Percentiles rank a stretch among this genome's conserved stretches.
phyloP scores from a whole-genome alignment of 2,888 invertebrate genomes.

The Cryptocephalus moraei region DNA sequence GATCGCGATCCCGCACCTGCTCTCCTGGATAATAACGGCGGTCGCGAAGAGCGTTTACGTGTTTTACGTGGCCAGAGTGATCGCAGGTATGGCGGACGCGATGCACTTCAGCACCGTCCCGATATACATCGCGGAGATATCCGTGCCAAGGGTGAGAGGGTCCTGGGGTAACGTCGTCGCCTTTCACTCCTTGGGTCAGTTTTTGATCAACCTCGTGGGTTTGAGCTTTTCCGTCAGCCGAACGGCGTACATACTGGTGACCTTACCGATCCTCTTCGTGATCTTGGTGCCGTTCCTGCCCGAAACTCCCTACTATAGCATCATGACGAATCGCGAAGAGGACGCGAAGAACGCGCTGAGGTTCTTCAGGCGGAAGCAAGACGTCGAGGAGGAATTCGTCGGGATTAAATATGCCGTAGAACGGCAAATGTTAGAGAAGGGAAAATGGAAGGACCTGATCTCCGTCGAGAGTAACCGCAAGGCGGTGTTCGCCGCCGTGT shows the following conservation, averaged over 20 bases:
- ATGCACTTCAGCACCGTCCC: slow-evolving; percentile 22
- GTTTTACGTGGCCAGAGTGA: slow-evolving; percentile 25
- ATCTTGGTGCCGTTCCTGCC: slow-evolving; percentile 48
- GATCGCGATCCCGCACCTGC: slow-evolving; percentile 21
- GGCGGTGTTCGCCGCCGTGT: slow-evolving; percentile 19
- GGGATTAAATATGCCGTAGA: slow-evolving; percentile 17
- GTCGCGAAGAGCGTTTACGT: slow-evolving; percentile 20
- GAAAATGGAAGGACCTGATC: slow-evolving; percentile 22
- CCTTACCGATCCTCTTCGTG: slow-evolving; percentile 34
- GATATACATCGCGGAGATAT: slow-evolving; percentile 26
- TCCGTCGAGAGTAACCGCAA: slow-evolving; percentile 19
- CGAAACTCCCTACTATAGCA: slow-evolving; percentile 36
- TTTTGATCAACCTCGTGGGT: slow-evolving; percentile 37
- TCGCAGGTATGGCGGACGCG: slow-evolving; percentile 23
- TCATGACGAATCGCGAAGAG: slow-evolving; percentile 15
- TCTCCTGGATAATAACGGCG: slow-evolving; percentile 20
- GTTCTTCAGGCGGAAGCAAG: slow-evolving; percentile 12
- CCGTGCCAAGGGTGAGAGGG: slow-evolving; percentile 25
- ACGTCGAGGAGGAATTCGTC: slow-evolving; percentile 18
- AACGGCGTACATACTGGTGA: slow-evolving; percentile 18
- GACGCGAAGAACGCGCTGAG: slow-evolving; percentile 17
- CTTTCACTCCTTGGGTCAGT: slow-evolving; percentile 21
- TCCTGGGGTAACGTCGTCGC: slow-evolving; percentile 21
- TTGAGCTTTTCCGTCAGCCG: slow-evolving; percentile 27
- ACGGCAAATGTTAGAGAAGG: slow-evolving; percentile 23